These are phyloP conservation scores for Nannobrachium achirus DNA, from an alignment of 2,113 vertebrate species.

Conservation along the genomic window DNA sequence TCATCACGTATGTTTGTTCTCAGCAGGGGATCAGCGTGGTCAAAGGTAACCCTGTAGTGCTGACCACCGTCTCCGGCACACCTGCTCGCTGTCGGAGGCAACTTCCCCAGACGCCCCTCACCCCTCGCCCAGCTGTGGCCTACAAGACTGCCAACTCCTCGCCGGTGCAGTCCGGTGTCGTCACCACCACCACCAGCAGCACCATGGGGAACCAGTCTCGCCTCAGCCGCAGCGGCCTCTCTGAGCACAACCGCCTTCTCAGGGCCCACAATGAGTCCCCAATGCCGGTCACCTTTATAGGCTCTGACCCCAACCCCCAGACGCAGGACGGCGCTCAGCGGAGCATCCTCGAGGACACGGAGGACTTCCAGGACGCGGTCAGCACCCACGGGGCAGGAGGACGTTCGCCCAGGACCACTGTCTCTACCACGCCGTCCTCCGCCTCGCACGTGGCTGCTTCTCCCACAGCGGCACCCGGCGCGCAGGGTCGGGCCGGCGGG, in stretches of 20 bases:
- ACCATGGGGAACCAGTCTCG: constrained; percentile 82
- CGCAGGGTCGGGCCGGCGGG: constrained; percentile 79
- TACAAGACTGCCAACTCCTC: constrained; percentile 95
- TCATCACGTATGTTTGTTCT: constrained; percentile 67
- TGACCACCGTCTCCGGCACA: constrained; percentile 87
- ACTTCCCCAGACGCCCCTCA: constrained; percentile 95
- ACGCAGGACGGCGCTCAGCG: constrained; percentile 56
- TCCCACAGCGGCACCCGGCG: constrained; percentile 73
- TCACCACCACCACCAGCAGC: constrained; percentile 51
- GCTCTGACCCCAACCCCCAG: constrained; percentile 88
- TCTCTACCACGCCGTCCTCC: constrained; percentile 71
- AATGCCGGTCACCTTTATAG: constrained; percentile 82
- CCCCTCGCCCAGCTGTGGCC: constrained; percentile 92
- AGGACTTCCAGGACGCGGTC: constrained; percentile 91
- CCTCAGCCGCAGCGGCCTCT: constrained; percentile 89
- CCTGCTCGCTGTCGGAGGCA: constrained; percentile 90
- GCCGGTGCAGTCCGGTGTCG: constrained; percentile 81
- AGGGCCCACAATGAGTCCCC: constrained; percentile 71
- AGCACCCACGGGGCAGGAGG: constrained; percentile 84
- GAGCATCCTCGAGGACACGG: constrained; percentile 80
- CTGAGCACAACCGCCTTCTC: constrained; percentile 88
- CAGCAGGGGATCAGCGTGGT: constrained; percentile 83
- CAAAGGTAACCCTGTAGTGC: constrained; percentile 83
- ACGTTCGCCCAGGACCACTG: constrained; percentile 82
- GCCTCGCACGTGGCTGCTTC: constrained; percentile 70